Evolutionary conservation across 2,797 vertebrate species (phyloP), one percentile per base, ranked within the genome.

Genomic region (Saxicola maurus): DNA sequence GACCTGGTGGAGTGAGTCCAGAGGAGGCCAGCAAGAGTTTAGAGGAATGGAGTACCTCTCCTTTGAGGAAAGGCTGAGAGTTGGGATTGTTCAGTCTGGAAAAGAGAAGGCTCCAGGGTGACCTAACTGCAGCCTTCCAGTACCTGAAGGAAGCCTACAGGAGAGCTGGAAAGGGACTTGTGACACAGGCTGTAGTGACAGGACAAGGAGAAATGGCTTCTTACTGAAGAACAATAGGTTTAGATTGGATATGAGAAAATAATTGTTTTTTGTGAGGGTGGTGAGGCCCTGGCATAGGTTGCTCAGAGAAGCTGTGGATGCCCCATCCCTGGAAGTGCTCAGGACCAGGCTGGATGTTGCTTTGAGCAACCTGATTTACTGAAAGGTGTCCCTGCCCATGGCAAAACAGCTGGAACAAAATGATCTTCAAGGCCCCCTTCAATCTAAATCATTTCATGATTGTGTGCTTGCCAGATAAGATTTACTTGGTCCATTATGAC

Each of bases 321-420:
- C 14, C 27, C 17, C 55, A 74, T 8, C 9, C 8, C 19, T 15
- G 17, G 35, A 61, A 37, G 46, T 9, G 17, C 9, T 55, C 48
- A 20, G 2, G 19, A 28, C 9, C 19, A 31, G 3, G n/a, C 0
- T 30, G 7, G 10, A 65, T 21, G 30, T 1, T 15, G 38, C 38
- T 52, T 8, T 56, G 24, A 75, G 37, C 28, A 56, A 43, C 8
- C 7, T 33, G 25, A 3, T n/a, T 21, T 40, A 27, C 46, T n/a
- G 45, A 25, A 59, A 59, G 31, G 38, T 23, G 30, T 17, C 15
- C 27, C 40, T 10, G 33, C 13, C 27, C 61, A 28, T 5, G 21
- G 35, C 46, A 60, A 30, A 9, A 4, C 1, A 0, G 9, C 1
- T 37, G 10, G 28, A 68, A 81, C 7, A 7, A 18, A 10, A 51